A percentile compares a stretch with the other conserved stretches of the same genome.
These are phyloP conservation scores for Heliconius hewitsoni DNA, from an alignment of 1,140 invertebrate genomes.

Conservation along the genomic window DNA sequence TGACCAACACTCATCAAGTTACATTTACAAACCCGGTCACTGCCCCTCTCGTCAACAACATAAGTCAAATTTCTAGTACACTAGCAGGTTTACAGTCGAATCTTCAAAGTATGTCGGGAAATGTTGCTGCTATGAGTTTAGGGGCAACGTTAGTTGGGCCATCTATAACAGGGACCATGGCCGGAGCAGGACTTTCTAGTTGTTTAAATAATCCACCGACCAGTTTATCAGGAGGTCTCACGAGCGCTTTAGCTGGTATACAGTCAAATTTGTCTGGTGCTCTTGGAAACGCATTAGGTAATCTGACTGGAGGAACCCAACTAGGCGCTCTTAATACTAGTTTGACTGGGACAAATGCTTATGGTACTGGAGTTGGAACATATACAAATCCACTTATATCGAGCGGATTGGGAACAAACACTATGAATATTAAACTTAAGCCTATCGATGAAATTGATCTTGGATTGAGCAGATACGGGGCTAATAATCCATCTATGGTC, in stretches of 20 bases:
- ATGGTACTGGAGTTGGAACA: slow-evolving; percentile 80
- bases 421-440: slow-evolving; percentile 85
- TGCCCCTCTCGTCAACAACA: slow-evolving; percentile 76
- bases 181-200: slow-evolving; percentile 65
- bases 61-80: slow-evolving; percentile 78
- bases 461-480: slow-evolving; percentile 81
- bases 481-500: slow-evolving; percentile 71
- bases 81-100: slow-evolving; percentile 77
- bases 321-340: slow-evolving; percentile 77
- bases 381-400: slow-evolving; percentile 84
- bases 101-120: slow-evolving; percentile 73
- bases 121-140: slow-evolving; percentile 71
- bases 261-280: slow-evolving; percentile 69
- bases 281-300: slow-evolving; percentile 72
- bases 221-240: slow-evolving; percentile 69
- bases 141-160: slow-evolving; percentile 61
- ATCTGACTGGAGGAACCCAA: slow-evolving; percentile 74
- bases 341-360: slow-evolving; percentile 71
- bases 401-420: slow-evolving; percentile 70
- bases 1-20: slow-evolving; percentile 80
- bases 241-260: slow-evolving; percentile 69
- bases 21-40: slow-evolving; percentile 82
- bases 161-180: slow-evolving; percentile 65
- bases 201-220: slow-evolving; percentile 75
- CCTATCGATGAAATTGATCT: slow-evolving; percentile 86